phyloP scores from a whole-genome alignment of 2,888 invertebrate species.

The Dysmachus trigonus region DNA sequence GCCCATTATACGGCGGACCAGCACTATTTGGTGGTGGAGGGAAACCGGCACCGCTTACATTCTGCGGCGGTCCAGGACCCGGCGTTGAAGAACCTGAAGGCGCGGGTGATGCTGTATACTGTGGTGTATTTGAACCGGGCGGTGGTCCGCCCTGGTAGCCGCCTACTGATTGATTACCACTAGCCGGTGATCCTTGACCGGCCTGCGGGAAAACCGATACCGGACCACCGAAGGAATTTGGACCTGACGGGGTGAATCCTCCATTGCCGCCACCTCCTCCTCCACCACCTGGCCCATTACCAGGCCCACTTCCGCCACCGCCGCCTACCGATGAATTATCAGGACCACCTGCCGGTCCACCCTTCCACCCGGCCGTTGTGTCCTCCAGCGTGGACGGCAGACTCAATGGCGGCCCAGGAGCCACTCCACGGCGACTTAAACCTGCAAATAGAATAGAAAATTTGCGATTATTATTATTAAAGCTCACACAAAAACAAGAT shows the following conservation, averaged over 20 bases:
- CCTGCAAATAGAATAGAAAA: conserved; percentile 64
- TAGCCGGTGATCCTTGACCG: conserved; percentile 78
- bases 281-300: conserved; percentile 70
- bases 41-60: conserved; percentile 67
- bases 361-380: conserved; percentile 82
- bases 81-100: conserved; percentile 85
- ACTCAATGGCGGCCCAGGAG: conserved; percentile 69
- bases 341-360: conserved; percentile 76
- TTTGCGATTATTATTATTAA: conserved; percentile 23
- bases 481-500: neutral
- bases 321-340: conserved; percentile 68
- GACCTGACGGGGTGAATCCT: conserved; percentile 66
- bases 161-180: conserved; percentile 70
- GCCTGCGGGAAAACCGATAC: conserved; percentile 75
- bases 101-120: conserved; percentile 86
- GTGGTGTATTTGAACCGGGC: conserved; percentile 80
- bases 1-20: conserved; percentile 74
- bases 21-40: conserved; percentile 67
- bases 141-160: conserved; percentile 75
- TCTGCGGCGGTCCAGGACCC: conserved; percentile 74
- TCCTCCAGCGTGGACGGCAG: conserved; percentile 80
- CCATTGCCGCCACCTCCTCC: conserved; percentile 70
- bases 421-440: conserved; percentile 80
- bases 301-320: conserved; percentile 75
- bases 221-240: conserved; percentile 65